phyloP scores from a whole-genome alignment of 1,140 invertebrate genomes.

The Trachymyrmex septentrionalis region DNA sequence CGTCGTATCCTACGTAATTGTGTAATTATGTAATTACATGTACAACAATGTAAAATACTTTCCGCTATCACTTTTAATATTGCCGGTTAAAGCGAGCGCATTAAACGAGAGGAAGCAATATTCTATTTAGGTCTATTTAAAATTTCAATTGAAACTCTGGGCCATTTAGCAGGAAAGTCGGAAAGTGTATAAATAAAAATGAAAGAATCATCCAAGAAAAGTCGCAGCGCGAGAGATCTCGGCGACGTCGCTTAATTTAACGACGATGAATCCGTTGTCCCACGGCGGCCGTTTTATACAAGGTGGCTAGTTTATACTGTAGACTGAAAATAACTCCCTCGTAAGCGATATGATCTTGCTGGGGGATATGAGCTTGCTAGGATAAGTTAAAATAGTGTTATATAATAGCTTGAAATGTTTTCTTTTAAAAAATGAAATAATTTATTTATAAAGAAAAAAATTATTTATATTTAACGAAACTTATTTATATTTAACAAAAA shows the following conservation, averaged over 20 bases:
- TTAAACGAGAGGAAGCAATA: background rate
- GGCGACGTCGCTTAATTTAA: constrained; percentile 66
- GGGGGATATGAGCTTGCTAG: background rate
- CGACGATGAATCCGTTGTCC: constrained; percentile 70
- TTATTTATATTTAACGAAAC: background rate
- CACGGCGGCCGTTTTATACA: constrained; percentile 46
- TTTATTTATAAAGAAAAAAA: background rate
- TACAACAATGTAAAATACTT: background rate
- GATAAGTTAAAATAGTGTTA: background rate
- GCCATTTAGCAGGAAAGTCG: constrained; percentile 23
- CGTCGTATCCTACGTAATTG: background rate
- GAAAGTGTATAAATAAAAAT: constrained; percentile 49
- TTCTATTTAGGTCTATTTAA: constrained; percentile 12
- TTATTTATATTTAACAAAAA: background rate
- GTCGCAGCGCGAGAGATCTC: constrained; percentile 31
- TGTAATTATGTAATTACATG: background rate
- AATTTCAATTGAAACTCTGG: constrained; percentile 38
- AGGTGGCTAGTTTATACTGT: constrained; percentile 39
- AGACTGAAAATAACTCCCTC: constrained; percentile 43
- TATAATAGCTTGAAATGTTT: constrained; percentile 5
- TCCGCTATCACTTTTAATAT: background rate
- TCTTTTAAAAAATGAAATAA: background rate
- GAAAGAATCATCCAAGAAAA: constrained; percentile 25
- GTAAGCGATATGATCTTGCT: constrained; percentile 48
- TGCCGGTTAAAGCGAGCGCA: background rate